Evolutionary conservation across 2,797 vertebrate genomes (phyloP).

Genomic region (Setipinna tenuifilis): DNA sequence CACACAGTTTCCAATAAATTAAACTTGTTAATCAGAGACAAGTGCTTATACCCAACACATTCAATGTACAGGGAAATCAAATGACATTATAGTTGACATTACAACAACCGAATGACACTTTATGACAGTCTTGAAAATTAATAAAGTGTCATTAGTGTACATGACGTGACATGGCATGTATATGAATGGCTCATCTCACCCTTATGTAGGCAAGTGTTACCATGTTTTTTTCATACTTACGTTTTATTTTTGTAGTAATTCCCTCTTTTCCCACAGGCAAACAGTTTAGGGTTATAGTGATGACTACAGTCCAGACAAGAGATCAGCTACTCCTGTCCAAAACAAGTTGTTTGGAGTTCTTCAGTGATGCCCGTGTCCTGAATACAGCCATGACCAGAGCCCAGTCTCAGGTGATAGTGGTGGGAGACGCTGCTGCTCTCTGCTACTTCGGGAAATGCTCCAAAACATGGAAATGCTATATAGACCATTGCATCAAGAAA

Average conservation of each 20-base stretch:
- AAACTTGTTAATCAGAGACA: too few relatives aligned
- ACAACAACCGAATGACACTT: too few relatives aligned
- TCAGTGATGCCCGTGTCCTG: conserved; percentile 84
- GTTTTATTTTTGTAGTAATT: neutral
- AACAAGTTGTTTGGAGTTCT: conserved; percentile 78
- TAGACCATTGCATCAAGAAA: conserved; percentile 78
- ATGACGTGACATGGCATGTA: too few relatives aligned
- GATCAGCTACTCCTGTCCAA: conserved; percentile 72
- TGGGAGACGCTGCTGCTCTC: conserved; percentile 86
- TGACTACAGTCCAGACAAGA: conserved; percentile 82
- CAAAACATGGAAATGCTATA: conserved; percentile 86
- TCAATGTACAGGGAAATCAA: too few relatives aligned
- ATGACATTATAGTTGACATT: too few relatives aligned
- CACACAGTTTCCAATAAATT: too few relatives aligned
- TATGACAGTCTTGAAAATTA: too few relatives aligned
- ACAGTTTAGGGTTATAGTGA: conserved; percentile 85
- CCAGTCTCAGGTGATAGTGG: conserved; percentile 81
- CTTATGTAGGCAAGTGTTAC: too few relatives aligned
- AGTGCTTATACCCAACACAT: too few relatives aligned
- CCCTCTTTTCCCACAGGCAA: conserved; percentile 73
- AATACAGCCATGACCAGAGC: conserved; percentile 92
- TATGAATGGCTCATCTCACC: too few relatives aligned
- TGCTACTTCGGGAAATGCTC: conserved; percentile 86
- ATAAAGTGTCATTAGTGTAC: too few relatives aligned
- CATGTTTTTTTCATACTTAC: neutral